These are phyloP conservation scores for Yponomeuta evonymella DNA, from an alignment of 2,888 invertebrate genomes.

Conservation along the genomic window DNA sequence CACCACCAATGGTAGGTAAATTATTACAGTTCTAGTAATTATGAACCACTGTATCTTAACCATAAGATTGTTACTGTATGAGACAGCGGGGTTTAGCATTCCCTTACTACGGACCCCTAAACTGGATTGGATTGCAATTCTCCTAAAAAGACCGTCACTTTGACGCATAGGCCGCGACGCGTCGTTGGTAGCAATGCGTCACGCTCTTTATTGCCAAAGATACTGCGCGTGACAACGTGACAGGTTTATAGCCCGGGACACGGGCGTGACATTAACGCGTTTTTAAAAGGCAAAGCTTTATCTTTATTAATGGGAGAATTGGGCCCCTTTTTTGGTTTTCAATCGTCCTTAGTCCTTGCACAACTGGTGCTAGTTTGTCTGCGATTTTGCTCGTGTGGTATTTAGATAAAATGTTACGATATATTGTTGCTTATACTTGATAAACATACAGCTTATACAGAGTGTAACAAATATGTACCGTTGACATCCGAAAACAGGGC, in stretches of 20 bases:
- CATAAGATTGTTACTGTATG: no score
- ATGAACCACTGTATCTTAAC: no score
- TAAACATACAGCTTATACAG: no score
- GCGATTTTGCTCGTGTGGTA: conserved; percentile 18
- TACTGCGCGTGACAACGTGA: conserved; percentile 9
- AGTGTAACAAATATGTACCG: no score
- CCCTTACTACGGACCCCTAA: neutral
- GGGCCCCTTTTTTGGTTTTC: neutral
- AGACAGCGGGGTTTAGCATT: neutral
- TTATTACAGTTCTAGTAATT: no score
- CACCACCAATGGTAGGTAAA: no score
- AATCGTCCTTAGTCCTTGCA: no score
- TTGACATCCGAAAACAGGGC: no score
- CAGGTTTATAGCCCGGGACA: neutral
- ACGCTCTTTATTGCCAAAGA: conserved; percentile 8
- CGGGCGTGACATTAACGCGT: neutral
- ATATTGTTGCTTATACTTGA: no score
- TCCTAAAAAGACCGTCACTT: neutral
- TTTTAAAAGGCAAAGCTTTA: conserved; percentile 6
- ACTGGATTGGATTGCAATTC: neutral
- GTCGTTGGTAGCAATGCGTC: conserved; percentile 7
- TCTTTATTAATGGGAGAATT: conserved; percentile 3
- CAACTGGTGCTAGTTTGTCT: no score
- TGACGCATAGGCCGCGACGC: conserved; percentile 5
- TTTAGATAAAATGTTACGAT: no score